These are phyloP conservation scores for Leptogaster cylindrica DNA, from an alignment of 2,888 invertebrate species.

Conservation along the genomic window DNA sequence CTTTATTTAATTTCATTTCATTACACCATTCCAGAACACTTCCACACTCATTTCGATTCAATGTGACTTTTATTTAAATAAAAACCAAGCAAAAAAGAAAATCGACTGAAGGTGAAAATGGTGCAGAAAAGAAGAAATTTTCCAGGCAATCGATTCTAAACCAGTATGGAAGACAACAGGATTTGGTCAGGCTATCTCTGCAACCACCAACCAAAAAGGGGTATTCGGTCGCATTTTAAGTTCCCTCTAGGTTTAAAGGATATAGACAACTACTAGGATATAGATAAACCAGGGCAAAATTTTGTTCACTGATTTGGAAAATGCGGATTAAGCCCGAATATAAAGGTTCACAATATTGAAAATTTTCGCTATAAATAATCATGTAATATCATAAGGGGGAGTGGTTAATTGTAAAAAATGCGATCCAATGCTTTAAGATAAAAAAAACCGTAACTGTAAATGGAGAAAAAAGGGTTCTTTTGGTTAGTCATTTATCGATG, in stretches of 20 bases:
- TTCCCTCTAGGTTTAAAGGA: neutral
- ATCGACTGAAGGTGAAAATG: constrained; percentile 13
- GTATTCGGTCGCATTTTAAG: neutral
- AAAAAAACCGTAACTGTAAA: too few species aligned
- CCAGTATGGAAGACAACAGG: neutral
- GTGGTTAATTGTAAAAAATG: too few species aligned
- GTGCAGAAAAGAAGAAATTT: constrained; percentile 6
- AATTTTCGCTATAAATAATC: too few species aligned
- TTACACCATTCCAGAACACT: too few species aligned
- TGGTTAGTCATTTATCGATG: too few species aligned
- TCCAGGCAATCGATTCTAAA: constrained; percentile 30
- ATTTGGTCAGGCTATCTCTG: neutral
- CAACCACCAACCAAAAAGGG: neutral
- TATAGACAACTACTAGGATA: neutral
- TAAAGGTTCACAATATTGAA: too few species aligned
- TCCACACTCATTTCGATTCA: neutral
- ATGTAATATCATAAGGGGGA: too few species aligned
- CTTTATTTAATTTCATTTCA: too few species aligned
- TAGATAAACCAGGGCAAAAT: neutral
- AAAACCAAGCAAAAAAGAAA: neutral
- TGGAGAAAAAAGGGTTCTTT: too few species aligned
- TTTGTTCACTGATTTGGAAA: constrained; percentile 12
- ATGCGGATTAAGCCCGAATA: neutral
- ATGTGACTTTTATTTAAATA: constrained; percentile 26
- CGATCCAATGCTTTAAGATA: too few species aligned